phyloP scores from a whole-genome alignment of 1,140 invertebrate species.

The Leptestheria dahalacensis region DNA sequence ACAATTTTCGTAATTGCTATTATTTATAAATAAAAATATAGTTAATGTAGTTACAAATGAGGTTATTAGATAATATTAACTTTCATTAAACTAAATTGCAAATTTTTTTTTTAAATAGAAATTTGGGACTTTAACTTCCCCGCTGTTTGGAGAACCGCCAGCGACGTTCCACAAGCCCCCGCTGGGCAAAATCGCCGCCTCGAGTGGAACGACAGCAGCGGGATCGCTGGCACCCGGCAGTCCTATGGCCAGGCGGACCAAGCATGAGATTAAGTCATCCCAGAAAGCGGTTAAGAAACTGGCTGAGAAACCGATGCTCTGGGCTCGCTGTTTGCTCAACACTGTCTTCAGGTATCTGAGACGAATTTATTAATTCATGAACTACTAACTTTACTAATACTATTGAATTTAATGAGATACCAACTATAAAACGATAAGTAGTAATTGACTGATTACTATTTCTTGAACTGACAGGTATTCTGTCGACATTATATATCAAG shows the following conservation, averaged over 20 bases:
- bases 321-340: slow-evolving; percentile 78
- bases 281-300: slow-evolving; percentile 71
- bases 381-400: neutral
- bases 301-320: slow-evolving; percentile 52
- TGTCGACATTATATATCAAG: too few relatives aligned
- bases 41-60: too few relatives aligned
- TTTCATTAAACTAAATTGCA: too few relatives aligned
- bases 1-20: too few relatives aligned
- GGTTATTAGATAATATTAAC: too few relatives aligned
- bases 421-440: too few relatives aligned
- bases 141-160: slow-evolving; percentile 27
- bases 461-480: too few relatives aligned
- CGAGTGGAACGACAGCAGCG: neutral
- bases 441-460: too few relatives aligned
- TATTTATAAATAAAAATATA: too few relatives aligned
- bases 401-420: neutral
- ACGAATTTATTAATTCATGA: neutral
- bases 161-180: slow-evolving; percentile 17
- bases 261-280: slow-evolving; percentile 83
- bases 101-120: slow-evolving; percentile 18
- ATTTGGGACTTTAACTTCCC: slow-evolving; percentile 31
- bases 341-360: slow-evolving; percentile 50
- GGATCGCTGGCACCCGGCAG: slow-evolving; percentile 44
- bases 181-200: neutral
- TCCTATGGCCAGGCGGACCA: slow-evolving; percentile 79